phyloP scores from a whole-genome alignment of 1,140 invertebrate genomes.

The Calosoma granatense region DNA sequence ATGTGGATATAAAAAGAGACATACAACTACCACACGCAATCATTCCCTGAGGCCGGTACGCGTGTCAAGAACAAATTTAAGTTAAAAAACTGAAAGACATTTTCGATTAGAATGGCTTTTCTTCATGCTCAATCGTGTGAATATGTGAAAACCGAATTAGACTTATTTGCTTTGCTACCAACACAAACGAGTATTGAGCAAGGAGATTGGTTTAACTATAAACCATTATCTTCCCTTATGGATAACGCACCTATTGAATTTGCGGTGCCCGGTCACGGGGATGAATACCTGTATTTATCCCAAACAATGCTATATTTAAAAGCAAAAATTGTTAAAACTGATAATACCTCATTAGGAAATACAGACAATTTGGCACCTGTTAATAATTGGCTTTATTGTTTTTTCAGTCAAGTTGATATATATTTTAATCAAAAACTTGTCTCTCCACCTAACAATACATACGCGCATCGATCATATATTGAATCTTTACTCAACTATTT shows the following conservation, averaged over 20 bases:
- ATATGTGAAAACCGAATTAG: slow-evolving; percentile 31
- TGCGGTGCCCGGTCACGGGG: slow-evolving; percentile 27
- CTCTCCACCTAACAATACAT: slow-evolving; percentile 32
- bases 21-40: slow-evolving; percentile 11
- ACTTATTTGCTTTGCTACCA: slow-evolving; percentile 34
- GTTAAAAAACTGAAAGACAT: slow-evolving; percentile 7
- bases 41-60: slow-evolving; percentile 3
- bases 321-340: slow-evolving; percentile 24
- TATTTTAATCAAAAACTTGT: slow-evolving; percentile 37
- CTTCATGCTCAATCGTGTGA: slow-evolving; percentile 22
- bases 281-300: slow-evolving; percentile 32
- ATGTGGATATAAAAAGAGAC: slow-evolving; percentile 20
- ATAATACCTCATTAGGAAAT: slow-evolving; percentile 14
- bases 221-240: slow-evolving; percentile 31
- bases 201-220: slow-evolving; percentile 30
- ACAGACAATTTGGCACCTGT: slow-evolving; percentile 20
- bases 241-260: slow-evolving; percentile 35
- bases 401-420: slow-evolving; percentile 34
- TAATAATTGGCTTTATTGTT: slow-evolving; percentile 35
- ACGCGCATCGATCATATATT: slow-evolving; percentile 36
- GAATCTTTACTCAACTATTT: slow-evolving; percentile 35
- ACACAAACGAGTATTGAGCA: slow-evolving; percentile 34
- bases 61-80: slow-evolving; percentile 11
- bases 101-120: slow-evolving; percentile 20
- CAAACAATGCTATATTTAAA: slow-evolving; percentile 31